Evolutionary conservation across 2,113 vertebrate genomes (phyloP), one percentile per base, ranked within the genome.

Genomic region (Euleptes europaea): DNA sequence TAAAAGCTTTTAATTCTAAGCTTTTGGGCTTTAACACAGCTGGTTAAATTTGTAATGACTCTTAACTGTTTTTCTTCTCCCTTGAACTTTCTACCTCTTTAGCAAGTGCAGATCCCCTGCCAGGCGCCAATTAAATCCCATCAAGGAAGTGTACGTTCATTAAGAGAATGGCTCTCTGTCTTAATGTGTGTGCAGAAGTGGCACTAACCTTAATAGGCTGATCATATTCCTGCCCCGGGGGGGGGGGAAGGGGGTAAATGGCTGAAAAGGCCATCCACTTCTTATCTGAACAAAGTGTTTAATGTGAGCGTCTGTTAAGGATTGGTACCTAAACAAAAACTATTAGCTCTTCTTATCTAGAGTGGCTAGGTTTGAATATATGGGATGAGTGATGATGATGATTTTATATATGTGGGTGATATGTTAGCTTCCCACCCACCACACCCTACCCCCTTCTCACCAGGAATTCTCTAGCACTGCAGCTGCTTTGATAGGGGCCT

Each of bases 1-100:
- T 47, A 88, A 90, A 93, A 92, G 83, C 87, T 94, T 94, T 93
- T 93, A 90, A 91, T 93, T 91, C 83, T 89, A 78, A 91, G 83
- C 86, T 88, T 88, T 93, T 82, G 65, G 78, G 69, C 42, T 82
- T 93, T 94, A 93, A 90, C 81, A 88, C 70, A 92, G 90, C n/a
- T 19, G 3, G 88, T 92, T 92, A 84, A 91, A 89, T 77, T 85
- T 87, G 73, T 90, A 93, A 94, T 86, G 83, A 74, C 47, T 88
- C 91, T 91, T 92, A 72, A 49, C 80, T 91, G 40, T 70, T 85
- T 85, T 86, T 44, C 0, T 89, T 88, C 40, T 71, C 11, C 31
- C 73, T 89, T 93, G 91, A 93, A 93, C 86, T 90, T 88, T 87
- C 84, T 78, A n/a, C 84, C 80, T 13, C 92, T 92, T 79, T 86